Conservation (phyloP, 2,888 invertebrate species). For the Ochropleura plecta region DNA sequence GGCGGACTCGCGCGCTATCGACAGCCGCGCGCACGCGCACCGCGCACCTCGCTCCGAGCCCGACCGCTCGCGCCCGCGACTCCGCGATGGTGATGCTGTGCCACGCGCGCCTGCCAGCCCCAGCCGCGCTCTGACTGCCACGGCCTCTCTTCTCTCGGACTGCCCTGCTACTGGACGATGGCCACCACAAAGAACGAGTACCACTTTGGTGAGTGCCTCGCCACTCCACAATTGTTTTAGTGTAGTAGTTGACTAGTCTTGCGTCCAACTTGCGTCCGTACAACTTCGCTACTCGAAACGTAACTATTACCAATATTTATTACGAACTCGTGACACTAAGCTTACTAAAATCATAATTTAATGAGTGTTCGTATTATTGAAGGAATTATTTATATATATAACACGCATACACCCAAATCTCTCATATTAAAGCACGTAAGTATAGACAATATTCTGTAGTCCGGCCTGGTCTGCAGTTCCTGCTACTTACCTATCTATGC, state of each 20-base stretch:
- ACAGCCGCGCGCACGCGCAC: constrained; percentile 77
- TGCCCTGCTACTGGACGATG: constrained; percentile 71
- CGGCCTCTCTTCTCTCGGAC: constrained; percentile 5
- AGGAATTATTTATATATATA: neutral
- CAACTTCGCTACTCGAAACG: constrained; percentile 16
- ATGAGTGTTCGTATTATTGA: neutral
- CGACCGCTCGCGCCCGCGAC: constrained; percentile 49
- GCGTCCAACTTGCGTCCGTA: neutral
- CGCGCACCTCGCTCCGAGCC: constrained; percentile 50
- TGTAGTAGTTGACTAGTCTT: neutral
- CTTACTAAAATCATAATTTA: constrained; percentile 5
- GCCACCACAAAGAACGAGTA: constrained; percentile 81
- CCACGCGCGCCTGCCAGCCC: constrained; percentile 55
- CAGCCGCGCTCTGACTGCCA: constrained; percentile 52
- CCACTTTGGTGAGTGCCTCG: constrained; percentile 81
- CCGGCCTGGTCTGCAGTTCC: neutral
- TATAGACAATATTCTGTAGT: neutral
- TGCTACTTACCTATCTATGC: neutral
- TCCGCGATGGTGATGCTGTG: constrained; percentile 53
- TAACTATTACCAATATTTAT: constrained; percentile 31
- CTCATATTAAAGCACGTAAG: neutral
- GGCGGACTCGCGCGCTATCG: constrained; percentile 77
- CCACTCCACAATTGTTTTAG: constrained; percentile 6
- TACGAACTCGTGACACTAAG: constrained; percentile 24
- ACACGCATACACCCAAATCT: neutral